These are phyloP conservation scores for Autographa pulchrina DNA, from an alignment of 2,888 invertebrate genomes.

Conservation along the genomic window DNA sequence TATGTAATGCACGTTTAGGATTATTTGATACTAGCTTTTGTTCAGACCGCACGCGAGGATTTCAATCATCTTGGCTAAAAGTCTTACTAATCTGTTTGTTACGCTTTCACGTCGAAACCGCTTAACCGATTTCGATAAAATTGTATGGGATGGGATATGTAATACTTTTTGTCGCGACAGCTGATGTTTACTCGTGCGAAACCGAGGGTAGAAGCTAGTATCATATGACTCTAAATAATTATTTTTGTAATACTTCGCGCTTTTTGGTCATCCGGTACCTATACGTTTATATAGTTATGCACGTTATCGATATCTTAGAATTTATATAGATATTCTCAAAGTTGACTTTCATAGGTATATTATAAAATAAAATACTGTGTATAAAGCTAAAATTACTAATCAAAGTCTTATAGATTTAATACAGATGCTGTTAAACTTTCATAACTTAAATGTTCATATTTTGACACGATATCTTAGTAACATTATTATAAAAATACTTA, in stretches of 20 bases:
- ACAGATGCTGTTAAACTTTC: not conserved
- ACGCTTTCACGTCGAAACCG: too few species aligned
- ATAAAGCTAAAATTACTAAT: slow-evolving; percentile 13
- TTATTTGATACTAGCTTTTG: not conserved
- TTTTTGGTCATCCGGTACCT: slow-evolving; percentile 38
- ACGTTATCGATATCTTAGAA: slow-evolving; percentile 40
- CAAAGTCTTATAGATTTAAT: not conserved
- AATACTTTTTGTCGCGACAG: too few species aligned
- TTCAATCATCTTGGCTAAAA: too few species aligned
- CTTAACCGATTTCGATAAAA: too few species aligned
- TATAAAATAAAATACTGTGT: not conserved
- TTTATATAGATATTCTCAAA: slow-evolving; percentile 30
- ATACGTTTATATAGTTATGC: slow-evolving; percentile 32
- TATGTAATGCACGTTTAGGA: slow-evolving; percentile 11
- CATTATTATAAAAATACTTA: not conserved
- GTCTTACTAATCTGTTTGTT: too few species aligned
- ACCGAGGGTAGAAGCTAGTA: too few species aligned
- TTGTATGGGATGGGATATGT: too few species aligned
- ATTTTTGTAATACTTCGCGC: slow-evolving; percentile 28
- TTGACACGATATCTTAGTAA: not conserved
- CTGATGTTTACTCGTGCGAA: too few species aligned
- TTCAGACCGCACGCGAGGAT: not conserved
- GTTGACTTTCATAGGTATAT: slow-evolving; percentile 22
- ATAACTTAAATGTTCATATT: not conserved
- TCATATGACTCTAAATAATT: slow-evolving; percentile 1